Conservation (phyloP, 2,113 vertebrate species). For the Rhinichthys klamathensis region DNA sequence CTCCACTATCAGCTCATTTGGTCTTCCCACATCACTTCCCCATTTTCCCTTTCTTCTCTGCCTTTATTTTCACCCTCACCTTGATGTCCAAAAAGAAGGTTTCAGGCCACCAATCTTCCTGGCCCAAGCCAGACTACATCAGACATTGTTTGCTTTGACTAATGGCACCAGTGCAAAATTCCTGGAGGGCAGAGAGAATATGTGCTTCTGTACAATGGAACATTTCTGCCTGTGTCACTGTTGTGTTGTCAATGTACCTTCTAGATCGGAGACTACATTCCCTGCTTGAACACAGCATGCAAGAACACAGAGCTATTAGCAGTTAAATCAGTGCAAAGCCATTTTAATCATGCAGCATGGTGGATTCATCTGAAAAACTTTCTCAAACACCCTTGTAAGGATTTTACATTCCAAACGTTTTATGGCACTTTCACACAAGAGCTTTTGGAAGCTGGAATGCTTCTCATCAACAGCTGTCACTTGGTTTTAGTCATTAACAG, state of each 20-base stretch:
- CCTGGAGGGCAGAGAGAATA: conserved; percentile 34
- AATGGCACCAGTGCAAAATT: conserved; percentile 38
- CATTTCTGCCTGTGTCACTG: not conserved
- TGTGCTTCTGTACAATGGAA: conserved; percentile 46
- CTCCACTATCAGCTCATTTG: conserved; percentile 37
- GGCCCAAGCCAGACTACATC: not conserved
- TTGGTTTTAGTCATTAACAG: not conserved
- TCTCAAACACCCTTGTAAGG: not conserved
- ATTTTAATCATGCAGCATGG: conserved; percentile 5
- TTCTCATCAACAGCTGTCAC: too few species aligned
- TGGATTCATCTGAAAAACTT: not conserved
- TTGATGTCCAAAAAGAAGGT: conserved; percentile 43
- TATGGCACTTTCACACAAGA: not conserved
- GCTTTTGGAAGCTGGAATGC: not conserved
- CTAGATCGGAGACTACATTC: not conserved
- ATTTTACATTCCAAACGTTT: not conserved
- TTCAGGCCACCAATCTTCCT: conserved; percentile 47
- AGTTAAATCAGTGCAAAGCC: conserved; percentile 15
- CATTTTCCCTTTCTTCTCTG: not conserved
- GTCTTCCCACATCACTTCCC: conserved; percentile 21
- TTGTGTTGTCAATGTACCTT: conserved; percentile 12
- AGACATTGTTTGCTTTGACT: conserved; percentile 4
- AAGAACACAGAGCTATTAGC: conserved; percentile 18
- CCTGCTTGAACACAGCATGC: conserved; percentile 1
- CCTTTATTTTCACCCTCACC: conserved; percentile 54